Conservation (phyloP, 1,140 invertebrate genomes). For the Sitobion miscanthi region DNA sequence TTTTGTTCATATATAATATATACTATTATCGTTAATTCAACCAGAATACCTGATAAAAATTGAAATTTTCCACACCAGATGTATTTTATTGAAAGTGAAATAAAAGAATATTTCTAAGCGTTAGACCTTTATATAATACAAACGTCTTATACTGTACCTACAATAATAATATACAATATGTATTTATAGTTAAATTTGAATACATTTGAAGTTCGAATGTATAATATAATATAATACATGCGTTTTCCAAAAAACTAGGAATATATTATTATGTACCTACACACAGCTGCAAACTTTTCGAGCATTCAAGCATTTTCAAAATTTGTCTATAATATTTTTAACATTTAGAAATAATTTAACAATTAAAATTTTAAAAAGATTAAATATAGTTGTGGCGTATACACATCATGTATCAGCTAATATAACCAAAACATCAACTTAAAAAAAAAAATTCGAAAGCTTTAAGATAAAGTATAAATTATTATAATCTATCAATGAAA, state of each 20-base stretch:
- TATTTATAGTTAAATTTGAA: neutral
- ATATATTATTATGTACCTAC: neutral
- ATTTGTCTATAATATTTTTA: neutral
- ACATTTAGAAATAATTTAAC: neutral
- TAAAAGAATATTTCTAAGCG: neutral
- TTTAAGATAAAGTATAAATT: neutral
- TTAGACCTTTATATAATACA: neutral
- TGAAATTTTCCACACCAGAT: neutral
- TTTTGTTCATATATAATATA: neutral
- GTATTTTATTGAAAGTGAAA: neutral
- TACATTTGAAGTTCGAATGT: neutral
- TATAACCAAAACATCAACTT: neutral
- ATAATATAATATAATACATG: neutral
- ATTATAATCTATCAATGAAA: too few species aligned
- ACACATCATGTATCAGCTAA: too few species aligned
- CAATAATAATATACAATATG: neutral
- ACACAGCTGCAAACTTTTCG: neutral
- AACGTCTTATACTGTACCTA: neutral
- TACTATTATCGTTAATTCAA: neutral
- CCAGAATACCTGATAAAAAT: neutral
- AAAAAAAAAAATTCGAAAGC: neutral
- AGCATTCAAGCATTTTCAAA: neutral
- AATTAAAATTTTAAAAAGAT: neutral
- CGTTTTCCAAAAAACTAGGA: neutral
- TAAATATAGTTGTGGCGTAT: too few species aligned